Conservation (phyloP, 1,140 invertebrate genomes). For the Schlechtendalia chinensis region DNA sequence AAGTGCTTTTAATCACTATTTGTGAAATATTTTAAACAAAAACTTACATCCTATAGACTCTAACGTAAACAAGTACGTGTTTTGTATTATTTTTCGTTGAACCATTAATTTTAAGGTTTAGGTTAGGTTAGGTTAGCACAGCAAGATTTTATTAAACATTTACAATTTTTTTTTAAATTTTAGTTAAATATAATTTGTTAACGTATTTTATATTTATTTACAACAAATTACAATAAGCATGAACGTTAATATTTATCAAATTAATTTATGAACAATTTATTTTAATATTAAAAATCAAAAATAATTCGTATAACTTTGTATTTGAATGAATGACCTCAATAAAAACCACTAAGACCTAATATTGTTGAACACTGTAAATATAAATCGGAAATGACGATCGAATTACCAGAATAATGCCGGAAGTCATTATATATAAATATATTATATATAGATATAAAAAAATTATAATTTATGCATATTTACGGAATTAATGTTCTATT, state of each 20-base stretch:
- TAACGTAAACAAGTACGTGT: background rate
- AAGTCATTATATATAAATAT: too few relatives aligned
- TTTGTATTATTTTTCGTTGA: background rate
- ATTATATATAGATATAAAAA: background rate
- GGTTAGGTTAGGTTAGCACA: too few relatives aligned
- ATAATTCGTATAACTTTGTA: background rate
- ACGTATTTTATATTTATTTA: background rate
- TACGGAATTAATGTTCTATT: background rate
- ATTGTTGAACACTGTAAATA: background rate
- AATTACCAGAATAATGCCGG: background rate
- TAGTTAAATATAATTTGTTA: background rate
- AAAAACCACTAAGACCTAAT: background rate
- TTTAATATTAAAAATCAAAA: background rate
- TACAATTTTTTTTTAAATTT: background rate
- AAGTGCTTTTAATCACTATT: background rate
- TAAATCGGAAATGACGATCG: conserved; percentile 8
- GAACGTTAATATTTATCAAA: background rate
- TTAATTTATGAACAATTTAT: background rate
- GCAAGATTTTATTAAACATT: background rate
- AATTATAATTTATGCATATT: conserved; percentile 12
- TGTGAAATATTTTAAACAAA: background rate
- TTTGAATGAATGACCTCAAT: background rate
- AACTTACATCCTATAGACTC: background rate
- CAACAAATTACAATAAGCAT: background rate
- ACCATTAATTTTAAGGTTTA: background rate